Percentiles rank a stretch among this genome's conserved stretches.
phyloP scores from a whole-genome alignment of 2,113 vertebrate species.

The Triplophysa siluroides region DNA sequence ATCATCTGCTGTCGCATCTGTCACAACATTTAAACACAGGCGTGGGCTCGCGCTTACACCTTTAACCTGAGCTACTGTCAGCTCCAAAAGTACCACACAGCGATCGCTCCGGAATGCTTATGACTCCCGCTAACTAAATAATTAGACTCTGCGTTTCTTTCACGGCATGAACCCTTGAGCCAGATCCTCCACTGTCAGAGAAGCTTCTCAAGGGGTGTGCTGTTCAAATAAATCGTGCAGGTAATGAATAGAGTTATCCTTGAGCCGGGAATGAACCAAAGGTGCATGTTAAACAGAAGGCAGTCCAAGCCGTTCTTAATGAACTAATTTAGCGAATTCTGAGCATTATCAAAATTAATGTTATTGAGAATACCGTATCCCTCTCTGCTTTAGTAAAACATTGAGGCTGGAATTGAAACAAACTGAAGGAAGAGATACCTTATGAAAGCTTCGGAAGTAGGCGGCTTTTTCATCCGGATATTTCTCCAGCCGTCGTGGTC shows the following conservation, averaged over 20 bases:
- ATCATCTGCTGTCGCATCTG: constrained; percentile 6
- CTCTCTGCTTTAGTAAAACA: not conserved
- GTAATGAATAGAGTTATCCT: constrained; percentile 31
- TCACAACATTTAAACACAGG: constrained; percentile 11
- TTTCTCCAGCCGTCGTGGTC: constrained; percentile 93
- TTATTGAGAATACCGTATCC: not conserved
- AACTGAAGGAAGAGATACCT: constrained; percentile 72
- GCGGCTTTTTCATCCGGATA: constrained; percentile 99
- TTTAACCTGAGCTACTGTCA: constrained; percentile 21
- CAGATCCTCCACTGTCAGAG: constrained; percentile 6
- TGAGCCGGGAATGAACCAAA: constrained; percentile 7
- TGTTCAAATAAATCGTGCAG: constrained; percentile 14
- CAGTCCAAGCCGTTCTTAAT: not conserved
- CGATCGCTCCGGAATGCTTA: not conserved
- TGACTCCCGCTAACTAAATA: constrained; percentile 33
- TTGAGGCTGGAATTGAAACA: not conserved
- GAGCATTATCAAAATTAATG: not conserved
- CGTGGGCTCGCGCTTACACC: constrained; percentile 1
- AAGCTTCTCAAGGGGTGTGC: not conserved
- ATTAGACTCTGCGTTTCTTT: constrained; percentile 28
- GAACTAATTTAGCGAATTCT: not conserved
- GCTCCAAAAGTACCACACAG: constrained; percentile 17
- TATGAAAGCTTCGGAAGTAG: constrained; percentile 97
- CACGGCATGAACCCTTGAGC: constrained; percentile 15
- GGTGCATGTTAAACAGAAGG: constrained; percentile 30